A percentile compares a stretch with the other conserved stretches of the same genome.
Conservation (phyloP, 1,140 invertebrate genomes). For the Thaumatotibia leucotreta region DNA sequence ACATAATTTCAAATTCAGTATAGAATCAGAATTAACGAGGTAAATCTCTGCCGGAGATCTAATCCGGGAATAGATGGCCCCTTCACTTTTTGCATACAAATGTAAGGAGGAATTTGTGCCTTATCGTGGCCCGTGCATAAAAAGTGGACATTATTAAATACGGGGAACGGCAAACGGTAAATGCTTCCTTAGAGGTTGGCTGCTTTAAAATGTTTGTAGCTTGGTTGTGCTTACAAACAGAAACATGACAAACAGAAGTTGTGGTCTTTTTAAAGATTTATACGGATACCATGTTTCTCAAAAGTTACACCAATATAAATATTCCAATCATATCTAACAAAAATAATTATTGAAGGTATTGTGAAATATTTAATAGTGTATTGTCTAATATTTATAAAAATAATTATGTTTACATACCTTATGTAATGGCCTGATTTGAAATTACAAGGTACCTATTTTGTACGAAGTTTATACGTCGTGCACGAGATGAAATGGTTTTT, state of each 20-base stretch:
- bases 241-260: neutral
- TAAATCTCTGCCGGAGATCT: slow-evolving; percentile 10
- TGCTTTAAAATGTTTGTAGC: neutral
- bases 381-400: no score
- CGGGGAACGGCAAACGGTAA: neutral
- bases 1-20: neutral
- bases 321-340: no score
- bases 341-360: no score
- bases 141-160: neutral
- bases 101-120: neutral
- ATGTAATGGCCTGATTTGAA: no score
- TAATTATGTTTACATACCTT: no score
- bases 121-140: neutral
- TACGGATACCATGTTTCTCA: no score
- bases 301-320: no score
- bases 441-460: no score
- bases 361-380: no score
- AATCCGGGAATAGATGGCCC: slow-evolving; percentile 11
- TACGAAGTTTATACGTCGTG: no score
- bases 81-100: slow-evolving; percentile 13
- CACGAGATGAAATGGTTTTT: no score
- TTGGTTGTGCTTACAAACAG: neutral
- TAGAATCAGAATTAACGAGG: slow-evolving; percentile 11
- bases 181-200: neutral
- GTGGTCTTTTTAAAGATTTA: neutral